phyloP scores from a whole-genome alignment of 2,113 vertebrate species.

The Spilogale gracilis region DNA sequence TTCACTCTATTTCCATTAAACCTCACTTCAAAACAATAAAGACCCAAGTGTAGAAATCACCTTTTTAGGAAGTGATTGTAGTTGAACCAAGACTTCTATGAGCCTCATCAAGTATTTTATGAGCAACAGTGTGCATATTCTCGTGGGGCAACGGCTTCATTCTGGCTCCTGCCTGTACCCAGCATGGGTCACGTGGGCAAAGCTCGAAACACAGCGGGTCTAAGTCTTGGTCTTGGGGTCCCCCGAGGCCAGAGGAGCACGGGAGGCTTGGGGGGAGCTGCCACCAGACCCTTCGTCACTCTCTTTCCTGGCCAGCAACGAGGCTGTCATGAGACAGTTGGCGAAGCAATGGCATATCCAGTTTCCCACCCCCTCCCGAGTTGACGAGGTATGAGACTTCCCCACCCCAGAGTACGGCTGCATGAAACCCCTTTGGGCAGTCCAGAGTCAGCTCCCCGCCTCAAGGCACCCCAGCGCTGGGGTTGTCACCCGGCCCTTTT shows the following conservation, averaged over 20 bases:
- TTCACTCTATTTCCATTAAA: neutral
- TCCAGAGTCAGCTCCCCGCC: neutral
- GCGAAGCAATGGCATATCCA: neutral
- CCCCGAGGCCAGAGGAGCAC: neutral
- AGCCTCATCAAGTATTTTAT: neutral
- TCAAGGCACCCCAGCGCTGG: accelerated
- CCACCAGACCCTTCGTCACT: accelerated
- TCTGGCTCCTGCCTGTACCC: neutral
- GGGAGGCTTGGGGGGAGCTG: neutral
- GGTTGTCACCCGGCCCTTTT: neutral
- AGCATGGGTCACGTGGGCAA: accelerated
- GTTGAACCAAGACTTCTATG: neutral
- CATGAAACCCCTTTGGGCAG: neutral
- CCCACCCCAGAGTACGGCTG: neutral
- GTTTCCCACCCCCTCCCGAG: neutral
- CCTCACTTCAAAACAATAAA: neutral
- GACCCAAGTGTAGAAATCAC: neutral
- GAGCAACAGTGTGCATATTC: neutral
- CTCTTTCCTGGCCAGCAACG: neutral
- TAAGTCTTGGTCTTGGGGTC: neutral
- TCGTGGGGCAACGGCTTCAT: accelerated
- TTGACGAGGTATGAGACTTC: neutral
- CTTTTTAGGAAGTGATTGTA: neutral
- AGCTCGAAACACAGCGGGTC: too few relatives aligned
- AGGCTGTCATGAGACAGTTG: neutral